Evolutionary conservation across 2,888 invertebrate species (phyloP), one percentile per base, ranked within the genome.

Genomic region (Chaetogeoica ovagalla): DNA sequence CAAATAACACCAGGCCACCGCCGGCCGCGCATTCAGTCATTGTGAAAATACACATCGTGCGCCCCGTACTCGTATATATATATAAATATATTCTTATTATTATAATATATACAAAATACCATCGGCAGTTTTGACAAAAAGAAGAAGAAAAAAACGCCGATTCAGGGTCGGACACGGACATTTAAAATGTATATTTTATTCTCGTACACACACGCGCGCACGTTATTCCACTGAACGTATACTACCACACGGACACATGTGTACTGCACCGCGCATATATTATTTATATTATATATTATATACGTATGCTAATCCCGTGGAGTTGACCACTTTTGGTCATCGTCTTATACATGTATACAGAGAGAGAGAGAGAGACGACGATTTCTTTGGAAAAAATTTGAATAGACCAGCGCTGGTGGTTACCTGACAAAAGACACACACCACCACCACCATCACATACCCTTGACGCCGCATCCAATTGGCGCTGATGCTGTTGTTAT

Each of bases 1-100:
- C 71, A 55, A n/a, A 79, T 79, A 71, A 79, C 79, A 79, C 79
- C 79, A 79, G 77, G 77, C 69, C 65, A n/a, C n/a, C n/a, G n/a
- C n/a, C n/a, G n/a, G n/a, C n/a, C n/a, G n/a, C n/a, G 37, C 70
- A 30, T 30, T 19, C 19, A 21, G 70, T 63, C 69, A 79, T 79
- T 70, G 70, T 79, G 23, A 65, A 63, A 71, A 76, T 66, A 66
- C 65, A 66, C 37, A 30, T 30, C 30, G 30, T 4, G 30, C 30
- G 2, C 30, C n/a, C n/a, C n/a, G n/a, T n/a, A n/a, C n/a, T n/a
- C n/a, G n/a, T n/a, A n/a, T n/a, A n/a, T n/a, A n/a, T n/a, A n/a
- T n/a, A n/a, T n/a, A n/a, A n/a, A n/a, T n/a, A 4, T 30, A 30
- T 4, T 30, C 30, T 1, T 30, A 30, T 30, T 30, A 30, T 30